Percentiles rank a stretch among this genome's conserved stretches.
Conservation (phyloP, 2,113 vertebrate species). For the Oryzias melastigma region DNA sequence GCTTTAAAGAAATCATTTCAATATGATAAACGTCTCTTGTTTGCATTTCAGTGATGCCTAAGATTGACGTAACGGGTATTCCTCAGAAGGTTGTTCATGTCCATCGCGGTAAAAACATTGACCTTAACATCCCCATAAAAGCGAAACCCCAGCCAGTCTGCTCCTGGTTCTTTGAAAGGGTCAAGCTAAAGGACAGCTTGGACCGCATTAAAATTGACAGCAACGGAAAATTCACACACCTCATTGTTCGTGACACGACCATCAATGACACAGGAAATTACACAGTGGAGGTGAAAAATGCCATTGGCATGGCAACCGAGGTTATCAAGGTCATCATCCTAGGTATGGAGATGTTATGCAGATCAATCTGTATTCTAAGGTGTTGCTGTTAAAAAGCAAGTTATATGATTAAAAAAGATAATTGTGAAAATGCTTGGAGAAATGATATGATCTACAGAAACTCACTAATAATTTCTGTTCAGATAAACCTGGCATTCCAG, state of each 20-base stretch:
- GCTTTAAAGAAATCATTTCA: not conserved
- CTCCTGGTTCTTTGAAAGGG: constrained; percentile 89
- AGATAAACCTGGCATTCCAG: constrained; percentile 94
- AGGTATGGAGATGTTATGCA: constrained; percentile 77
- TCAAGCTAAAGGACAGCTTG: constrained; percentile 88
- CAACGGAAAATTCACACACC: constrained; percentile 80
- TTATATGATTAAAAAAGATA: not conserved
- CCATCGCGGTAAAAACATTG: constrained; percentile 87
- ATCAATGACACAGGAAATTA: constrained; percentile 93
- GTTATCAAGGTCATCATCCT: constrained; percentile 93
- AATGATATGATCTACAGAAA: not conserved
- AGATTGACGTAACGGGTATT: constrained; percentile 89
- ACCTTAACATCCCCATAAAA: constrained; percentile 87
- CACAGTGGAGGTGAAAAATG: constrained; percentile 89
- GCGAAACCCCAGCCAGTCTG: constrained; percentile 86
- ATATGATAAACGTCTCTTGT: not conserved
- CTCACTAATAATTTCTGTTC: not conserved
- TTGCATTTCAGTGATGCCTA: constrained; percentile 81
- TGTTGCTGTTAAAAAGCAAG: not conserved
- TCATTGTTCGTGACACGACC: constrained; percentile 92
- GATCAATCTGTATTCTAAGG: not conserved
- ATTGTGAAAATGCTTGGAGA: not conserved
- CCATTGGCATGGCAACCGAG: constrained; percentile 83
- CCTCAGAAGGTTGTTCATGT: constrained; percentile 92
- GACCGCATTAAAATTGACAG: constrained; percentile 92